These are phyloP conservation scores for Anas capensis DNA, from an alignment of 2,797 vertebrate species.

Conservation along the genomic window DNA sequence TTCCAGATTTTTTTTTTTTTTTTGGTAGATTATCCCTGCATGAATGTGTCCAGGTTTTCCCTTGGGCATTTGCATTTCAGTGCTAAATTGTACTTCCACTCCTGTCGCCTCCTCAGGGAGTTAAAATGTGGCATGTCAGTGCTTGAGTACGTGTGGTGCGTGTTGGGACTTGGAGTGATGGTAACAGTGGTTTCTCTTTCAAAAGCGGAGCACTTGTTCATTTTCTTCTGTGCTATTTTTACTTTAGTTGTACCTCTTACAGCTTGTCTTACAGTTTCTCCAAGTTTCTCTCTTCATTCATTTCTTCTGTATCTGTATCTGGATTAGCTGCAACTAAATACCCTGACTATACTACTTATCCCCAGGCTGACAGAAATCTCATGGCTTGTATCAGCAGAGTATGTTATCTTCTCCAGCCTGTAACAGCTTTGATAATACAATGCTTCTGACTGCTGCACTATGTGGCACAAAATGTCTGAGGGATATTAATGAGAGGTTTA, in stretches of 20 bases:
- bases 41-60: not conserved
- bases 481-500: not conserved
- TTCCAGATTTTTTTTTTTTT: not conserved
- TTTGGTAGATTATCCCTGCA: not conserved
- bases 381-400: not conserved
- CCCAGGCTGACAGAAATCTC: not conserved
- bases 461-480: not conserved
- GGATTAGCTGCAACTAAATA: not conserved
- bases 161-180: not conserved
- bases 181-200: not conserved
- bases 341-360: not conserved
- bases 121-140: fast-evolving
- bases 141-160: not conserved
- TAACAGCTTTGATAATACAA: not conserved
- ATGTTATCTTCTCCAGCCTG: not conserved
- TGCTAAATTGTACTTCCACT: not conserved
- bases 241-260: not conserved
- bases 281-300: not conserved
- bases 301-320: not conserved
- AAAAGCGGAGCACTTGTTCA: not conserved
- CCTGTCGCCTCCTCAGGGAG: not conserved
- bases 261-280: not conserved
- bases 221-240: not conserved
- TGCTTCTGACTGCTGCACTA: not conserved
- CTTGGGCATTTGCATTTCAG: not conserved